Evolutionary conservation across 2,888 invertebrate species (phyloP).

Genomic region (Noctua janthina): DNA sequence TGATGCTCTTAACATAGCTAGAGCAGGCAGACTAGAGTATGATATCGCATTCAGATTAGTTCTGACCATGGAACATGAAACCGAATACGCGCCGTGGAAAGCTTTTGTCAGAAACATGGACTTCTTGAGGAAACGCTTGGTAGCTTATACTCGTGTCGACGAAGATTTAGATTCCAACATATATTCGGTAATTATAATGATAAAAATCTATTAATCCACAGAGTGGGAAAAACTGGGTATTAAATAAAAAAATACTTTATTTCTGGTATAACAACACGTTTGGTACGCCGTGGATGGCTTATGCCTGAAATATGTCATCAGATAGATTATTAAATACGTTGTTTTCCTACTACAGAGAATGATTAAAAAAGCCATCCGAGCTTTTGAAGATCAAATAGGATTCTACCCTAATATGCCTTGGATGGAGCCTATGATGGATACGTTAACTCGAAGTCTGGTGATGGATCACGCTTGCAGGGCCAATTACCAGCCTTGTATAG

Average conservation of each 20-base stretch:
- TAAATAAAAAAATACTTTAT: neutral
- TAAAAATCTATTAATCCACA: too few species aligned
- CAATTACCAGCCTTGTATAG: conserved; percentile 82
- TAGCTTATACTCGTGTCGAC: conserved; percentile 71
- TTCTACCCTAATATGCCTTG: conserved; percentile 76
- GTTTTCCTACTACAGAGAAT: conserved; percentile 74
- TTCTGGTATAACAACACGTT: neutral
- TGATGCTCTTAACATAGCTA: conserved; percentile 93
- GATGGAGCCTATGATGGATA: conserved; percentile 78
- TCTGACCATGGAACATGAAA: conserved; percentile 92
- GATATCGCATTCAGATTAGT: conserved; percentile 92
- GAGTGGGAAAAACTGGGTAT: too few species aligned
- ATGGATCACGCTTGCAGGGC: conserved; percentile 86
- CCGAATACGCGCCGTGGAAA: conserved; percentile 94
- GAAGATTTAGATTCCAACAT: conserved; percentile 81
- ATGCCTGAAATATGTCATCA: too few species aligned
- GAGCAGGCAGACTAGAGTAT: conserved; percentile 91
- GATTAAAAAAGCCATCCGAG: conserved; percentile 77
- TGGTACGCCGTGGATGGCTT: neutral
- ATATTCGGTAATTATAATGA: conserved; percentile 76
- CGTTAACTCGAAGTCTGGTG: conserved; percentile 82
- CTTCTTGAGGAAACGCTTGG: conserved; percentile 80
- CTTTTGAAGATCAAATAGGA: conserved; percentile 79
- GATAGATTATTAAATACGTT: too few species aligned
- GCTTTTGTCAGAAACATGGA: conserved; percentile 86